A percentile compares a stretch with the other conserved stretches of the same genome.
Conservation (phyloP, 2,113 vertebrate species). For the Lycocorax pyrrhopterus region DNA sequence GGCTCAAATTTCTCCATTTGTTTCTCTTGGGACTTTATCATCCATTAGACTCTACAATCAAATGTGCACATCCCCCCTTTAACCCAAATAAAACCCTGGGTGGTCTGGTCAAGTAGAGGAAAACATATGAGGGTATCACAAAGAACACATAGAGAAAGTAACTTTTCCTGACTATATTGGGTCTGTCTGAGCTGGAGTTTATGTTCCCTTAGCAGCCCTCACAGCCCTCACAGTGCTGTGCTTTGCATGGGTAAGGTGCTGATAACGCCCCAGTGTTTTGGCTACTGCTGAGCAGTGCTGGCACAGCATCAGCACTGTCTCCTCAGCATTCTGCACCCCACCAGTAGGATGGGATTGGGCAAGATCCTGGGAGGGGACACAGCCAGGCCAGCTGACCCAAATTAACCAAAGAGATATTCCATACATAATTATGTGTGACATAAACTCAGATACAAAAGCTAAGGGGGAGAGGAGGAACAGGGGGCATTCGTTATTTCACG, state of each 20-base stretch:
- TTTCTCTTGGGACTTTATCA: neutral
- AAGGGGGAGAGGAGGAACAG: too few species aligned
- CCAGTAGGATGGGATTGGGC: neutral
- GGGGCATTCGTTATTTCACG: neutral
- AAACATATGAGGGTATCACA: neutral
- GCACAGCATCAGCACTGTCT: neutral
- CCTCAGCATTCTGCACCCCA: neutral
- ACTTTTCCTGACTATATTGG: neutral
- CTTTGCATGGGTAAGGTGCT: neutral
- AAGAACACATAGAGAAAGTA: neutral
- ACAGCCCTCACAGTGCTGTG: neutral
- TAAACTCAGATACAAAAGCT: neutral
- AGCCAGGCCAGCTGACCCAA: neutral
- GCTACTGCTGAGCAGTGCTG: neutral
- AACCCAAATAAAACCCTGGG: neutral
- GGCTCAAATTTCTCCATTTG: neutral
- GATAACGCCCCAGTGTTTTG: neutral
- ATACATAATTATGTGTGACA: fast-evolving
- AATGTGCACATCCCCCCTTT: neutral
- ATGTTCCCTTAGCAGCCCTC: neutral
- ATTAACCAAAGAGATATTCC: neutral
- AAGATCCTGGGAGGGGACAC: neutral
- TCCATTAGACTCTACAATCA: neutral
- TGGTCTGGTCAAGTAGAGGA: neutral
- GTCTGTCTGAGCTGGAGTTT: neutral